Base-by-base conservation (phyloP, 2,797 vertebrate genomes). In the Crocidura indochinensis region DNA sequence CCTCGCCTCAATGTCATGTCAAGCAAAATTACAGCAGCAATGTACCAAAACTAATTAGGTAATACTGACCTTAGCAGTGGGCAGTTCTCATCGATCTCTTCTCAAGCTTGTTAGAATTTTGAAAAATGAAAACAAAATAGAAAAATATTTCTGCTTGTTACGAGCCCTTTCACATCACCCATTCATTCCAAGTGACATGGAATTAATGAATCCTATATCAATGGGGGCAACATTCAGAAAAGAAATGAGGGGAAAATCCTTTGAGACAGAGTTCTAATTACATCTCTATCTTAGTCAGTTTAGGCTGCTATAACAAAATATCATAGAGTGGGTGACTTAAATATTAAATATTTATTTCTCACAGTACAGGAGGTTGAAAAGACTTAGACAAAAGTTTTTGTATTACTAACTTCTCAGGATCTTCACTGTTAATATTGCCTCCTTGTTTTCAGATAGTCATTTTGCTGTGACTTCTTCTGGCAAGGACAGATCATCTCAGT, bases 11-110 rank as follows among this genome's bases (percentile, higher is more conserved):
- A 96, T 97, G 97, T 94, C 90, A 91, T 91, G 94, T 97, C 91
- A 97, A 88, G 84, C 60, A 97, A 97, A 97, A 97, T 96, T 97
- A 97, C 91, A 94, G 94, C 90, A 96, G 92, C 90, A 94, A 97
- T 94, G 76, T 93, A 97, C 96, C 96, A 97, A 97, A 97, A 97
- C 96, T 96, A 96, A 97, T 97, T 96, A 97, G 81, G 67, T 65
- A 80, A 80, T n/a, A 77, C 87, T 96, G 96, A 96, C 90, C 90
- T 94, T 88, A 93, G 53, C 92, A 92, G 87, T 96, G 89, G 81
- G 90, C 87, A 92, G 87, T 93, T 96, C 89, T 79, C 78, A 67
- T 95, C 46, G 24, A 92, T 96, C 82, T 94, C 62, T 96, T 64
- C 29, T 76, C 79, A 87, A 87, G 87, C 75, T 93, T 94, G 91